Percentiles rank a stretch among this genome's conserved stretches.
phyloP scores from a whole-genome alignment of 30 jellyfish, hydroid and myxozoan species.

The Calvadosia cruxmelitensis region DNA sequence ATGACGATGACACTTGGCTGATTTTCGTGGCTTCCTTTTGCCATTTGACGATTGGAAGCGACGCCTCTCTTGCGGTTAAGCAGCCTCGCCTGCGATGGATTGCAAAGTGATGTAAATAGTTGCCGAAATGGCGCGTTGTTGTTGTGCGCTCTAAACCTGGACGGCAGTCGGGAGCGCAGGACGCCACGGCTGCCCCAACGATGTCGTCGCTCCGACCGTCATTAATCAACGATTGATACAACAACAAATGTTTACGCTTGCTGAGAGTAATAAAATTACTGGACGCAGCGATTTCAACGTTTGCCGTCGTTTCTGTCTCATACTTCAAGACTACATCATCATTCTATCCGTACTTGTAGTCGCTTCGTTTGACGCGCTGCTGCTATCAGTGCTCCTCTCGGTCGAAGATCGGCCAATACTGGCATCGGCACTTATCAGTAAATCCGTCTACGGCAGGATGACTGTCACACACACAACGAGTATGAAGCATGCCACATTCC shows the following conservation, averaged over 20 bases:
- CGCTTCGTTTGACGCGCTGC: too few species aligned
- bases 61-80: too few species aligned
- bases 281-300: background rate
- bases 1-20: background rate
- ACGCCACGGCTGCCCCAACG: background rate
- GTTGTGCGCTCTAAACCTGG: background rate
- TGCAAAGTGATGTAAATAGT: too few species aligned
- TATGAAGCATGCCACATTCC: constrained; percentile 17
- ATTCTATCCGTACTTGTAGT: background rate
- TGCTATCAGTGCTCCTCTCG: too few species aligned
- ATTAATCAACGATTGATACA: background rate
- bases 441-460: constrained; percentile 18
- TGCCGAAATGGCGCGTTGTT: too few species aligned
- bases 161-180: background rate
- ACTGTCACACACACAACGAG: constrained; percentile 64
- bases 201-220: background rate
- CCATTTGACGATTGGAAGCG: too few species aligned
- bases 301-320: background rate
- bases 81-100: too few species aligned
- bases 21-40: too few species aligned
- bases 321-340: too few species aligned
- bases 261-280: background rate
- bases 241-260: background rate
- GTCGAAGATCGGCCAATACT: constrained; percentile 34
- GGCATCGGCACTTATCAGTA: constrained; percentile 63